Conservation (phyloP, 2,888 invertebrate genomes). For the Callosobruchus maculatus region DNA sequence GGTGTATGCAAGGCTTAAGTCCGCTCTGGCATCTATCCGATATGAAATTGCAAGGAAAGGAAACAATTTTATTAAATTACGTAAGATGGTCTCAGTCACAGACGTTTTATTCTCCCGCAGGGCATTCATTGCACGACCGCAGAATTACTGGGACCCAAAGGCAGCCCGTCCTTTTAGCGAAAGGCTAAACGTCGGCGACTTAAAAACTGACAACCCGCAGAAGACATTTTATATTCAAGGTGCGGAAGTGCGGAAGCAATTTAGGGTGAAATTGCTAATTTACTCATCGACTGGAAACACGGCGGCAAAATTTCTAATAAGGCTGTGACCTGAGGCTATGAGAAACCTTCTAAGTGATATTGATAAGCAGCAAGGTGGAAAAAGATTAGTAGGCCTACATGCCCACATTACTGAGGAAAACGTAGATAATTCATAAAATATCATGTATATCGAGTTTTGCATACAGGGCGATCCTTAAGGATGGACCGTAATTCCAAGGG, state of each 20-base stretch:
- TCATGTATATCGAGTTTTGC: too few relatives aligned
- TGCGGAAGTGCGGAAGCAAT: background rate
- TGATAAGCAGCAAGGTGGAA: too few relatives aligned
- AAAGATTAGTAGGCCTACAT: too few relatives aligned
- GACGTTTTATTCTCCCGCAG: background rate
- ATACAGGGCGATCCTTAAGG: too few relatives aligned
- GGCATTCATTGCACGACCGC: background rate
- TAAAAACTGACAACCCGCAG: background rate
- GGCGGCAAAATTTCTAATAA: background rate
- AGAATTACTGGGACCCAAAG: background rate
- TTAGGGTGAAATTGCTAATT: background rate
- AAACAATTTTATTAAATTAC: background rate
- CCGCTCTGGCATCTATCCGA: background rate
- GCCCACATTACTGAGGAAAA: too few relatives aligned
- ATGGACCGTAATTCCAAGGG: too few relatives aligned
- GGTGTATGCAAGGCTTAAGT: background rate
- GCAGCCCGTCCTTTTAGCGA: background rate
- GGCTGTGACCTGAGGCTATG: background rate
- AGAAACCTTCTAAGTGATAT: background rate
- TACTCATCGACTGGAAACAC: background rate
- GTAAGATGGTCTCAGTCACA: background rate
- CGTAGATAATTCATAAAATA: too few relatives aligned
- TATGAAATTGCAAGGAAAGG: background rate
- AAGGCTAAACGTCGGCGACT: background rate
- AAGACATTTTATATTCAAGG: background rate